Percentiles rank a stretch among this genome's conserved stretches.
Conservation (phyloP, 2,888 invertebrate genomes). For the Apomyelois bistriatella region DNA sequence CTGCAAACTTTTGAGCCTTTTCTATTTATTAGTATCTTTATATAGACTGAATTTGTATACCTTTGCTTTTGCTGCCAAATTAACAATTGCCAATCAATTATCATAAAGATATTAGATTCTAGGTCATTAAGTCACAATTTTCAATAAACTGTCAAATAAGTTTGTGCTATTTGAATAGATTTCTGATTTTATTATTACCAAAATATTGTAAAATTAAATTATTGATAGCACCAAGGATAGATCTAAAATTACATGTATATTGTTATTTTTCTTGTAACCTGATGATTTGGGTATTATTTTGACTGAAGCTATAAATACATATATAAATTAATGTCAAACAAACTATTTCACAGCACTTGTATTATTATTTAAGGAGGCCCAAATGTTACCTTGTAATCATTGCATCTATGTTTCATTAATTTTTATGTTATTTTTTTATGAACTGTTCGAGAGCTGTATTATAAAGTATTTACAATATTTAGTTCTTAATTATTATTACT, state of each 20-base stretch:
- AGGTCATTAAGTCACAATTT: constrained; percentile 9
- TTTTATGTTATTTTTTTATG: constrained; percentile 28
- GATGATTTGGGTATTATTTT: not conserved
- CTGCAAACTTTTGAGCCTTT: too few relatives aligned
- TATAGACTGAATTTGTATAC: constrained; percentile 41
- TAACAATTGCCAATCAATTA: constrained; percentile 49
- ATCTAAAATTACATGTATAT: too few relatives aligned
- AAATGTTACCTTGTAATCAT: constrained; percentile 47
- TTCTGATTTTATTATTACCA: too few relatives aligned
- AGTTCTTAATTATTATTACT: constrained; percentile 32
- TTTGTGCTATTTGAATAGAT: not conserved
- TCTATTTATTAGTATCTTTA: constrained; percentile 24
- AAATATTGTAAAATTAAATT: not conserved
- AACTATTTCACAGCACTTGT: not conserved
- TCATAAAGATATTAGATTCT: constrained; percentile 11
- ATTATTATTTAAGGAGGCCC: not conserved
- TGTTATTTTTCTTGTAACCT: too few relatives aligned
- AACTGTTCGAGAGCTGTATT: constrained; percentile 49
- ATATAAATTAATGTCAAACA: not conserved
- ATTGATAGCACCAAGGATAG: not conserved
- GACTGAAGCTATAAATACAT: not conserved
- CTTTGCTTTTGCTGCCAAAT: constrained; percentile 57
- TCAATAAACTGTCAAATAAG: not conserved
- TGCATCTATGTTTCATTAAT: constrained; percentile 27
- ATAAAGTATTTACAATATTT: constrained; percentile 54